Evolutionary conservation across 2,797 vertebrate genomes (phyloP).

Genomic region (Muraenolepis orangiensis): DNA sequence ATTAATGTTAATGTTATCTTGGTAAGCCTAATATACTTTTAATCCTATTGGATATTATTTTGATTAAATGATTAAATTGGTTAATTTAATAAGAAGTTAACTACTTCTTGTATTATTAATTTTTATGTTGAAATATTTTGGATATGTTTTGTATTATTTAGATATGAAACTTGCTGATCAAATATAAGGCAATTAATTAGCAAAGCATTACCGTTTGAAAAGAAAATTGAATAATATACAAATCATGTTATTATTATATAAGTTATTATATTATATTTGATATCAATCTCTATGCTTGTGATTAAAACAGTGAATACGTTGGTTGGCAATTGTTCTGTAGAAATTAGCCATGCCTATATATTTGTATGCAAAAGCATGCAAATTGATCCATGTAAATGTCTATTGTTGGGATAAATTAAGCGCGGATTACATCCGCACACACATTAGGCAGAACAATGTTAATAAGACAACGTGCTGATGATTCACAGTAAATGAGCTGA

Average conservation of each 20-base stretch:
- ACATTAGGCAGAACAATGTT: slow-evolving; percentile 1
- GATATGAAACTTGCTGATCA: slow-evolving; percentile 2
- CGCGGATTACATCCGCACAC: background rate
- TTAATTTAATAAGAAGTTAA: slow-evolving; percentile 14
- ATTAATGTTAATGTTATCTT: slow-evolving; percentile 19
- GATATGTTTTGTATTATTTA: slow-evolving; percentile 22
- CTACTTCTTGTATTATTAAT: slow-evolving; percentile 17
- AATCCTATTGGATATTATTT: background rate
- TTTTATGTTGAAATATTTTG: no score
- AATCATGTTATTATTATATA: slow-evolving; percentile 8
- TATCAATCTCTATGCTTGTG: background rate
- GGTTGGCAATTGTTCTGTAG: slow-evolving; percentile 16
- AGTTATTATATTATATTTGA: background rate
- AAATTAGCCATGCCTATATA: background rate
- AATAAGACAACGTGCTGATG: background rate
- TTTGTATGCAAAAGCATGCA: background rate
- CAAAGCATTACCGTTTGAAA: slow-evolving; percentile 16
- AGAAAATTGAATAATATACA: background rate
- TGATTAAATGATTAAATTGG: background rate
- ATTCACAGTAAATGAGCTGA: slow-evolving; percentile 1
- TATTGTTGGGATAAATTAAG: background rate
- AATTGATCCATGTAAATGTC: background rate
- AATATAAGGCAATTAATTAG: slow-evolving; percentile 4
- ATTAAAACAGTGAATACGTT: background rate
- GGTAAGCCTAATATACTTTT: slow-evolving; percentile 9